phyloP scores from a whole-genome alignment of 2,113 vertebrate species.

The Macrotis lagotis region DNA sequence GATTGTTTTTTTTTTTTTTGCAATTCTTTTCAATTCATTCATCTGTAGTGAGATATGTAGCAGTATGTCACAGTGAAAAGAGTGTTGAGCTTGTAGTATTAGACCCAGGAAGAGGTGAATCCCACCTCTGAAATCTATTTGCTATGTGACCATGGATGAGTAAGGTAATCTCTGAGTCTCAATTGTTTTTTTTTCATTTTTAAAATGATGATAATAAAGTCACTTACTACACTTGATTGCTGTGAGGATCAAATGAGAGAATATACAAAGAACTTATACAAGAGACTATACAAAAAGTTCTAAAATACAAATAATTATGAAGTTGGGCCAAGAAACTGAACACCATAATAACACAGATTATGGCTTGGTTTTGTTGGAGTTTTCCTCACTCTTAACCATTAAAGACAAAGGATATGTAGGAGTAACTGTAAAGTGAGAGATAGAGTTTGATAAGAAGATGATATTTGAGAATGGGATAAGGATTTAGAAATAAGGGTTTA shows the following conservation, averaged over 20 bases:
- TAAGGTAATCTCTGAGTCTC: neutral
- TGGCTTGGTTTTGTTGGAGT: neutral
- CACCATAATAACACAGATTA: neutral
- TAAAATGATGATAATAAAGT: conserved; percentile 5
- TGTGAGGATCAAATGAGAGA: neutral
- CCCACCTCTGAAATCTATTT: neutral
- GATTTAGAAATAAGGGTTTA: neutral
- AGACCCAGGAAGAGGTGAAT: neutral
- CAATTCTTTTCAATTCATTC: neutral
- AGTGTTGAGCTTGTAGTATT: neutral
- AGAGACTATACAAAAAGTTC: too few relatives aligned
- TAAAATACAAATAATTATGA: neutral
- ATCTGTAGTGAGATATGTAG: neutral
- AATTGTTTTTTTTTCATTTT: neutral
- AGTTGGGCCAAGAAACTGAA: neutral
- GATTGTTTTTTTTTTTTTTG: too few relatives aligned
- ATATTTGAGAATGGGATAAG: neutral
- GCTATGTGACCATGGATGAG: neutral
- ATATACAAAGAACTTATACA: neutral
- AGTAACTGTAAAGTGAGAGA: neutral
- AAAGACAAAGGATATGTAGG: neutral
- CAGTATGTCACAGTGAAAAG: neutral
- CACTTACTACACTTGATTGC: too few relatives aligned
- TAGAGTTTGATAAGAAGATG: neutral
- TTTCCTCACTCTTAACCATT: neutral